Conservation (phyloP, 2,888 invertebrate genomes). For the Linnaemya tessellans region DNA sequence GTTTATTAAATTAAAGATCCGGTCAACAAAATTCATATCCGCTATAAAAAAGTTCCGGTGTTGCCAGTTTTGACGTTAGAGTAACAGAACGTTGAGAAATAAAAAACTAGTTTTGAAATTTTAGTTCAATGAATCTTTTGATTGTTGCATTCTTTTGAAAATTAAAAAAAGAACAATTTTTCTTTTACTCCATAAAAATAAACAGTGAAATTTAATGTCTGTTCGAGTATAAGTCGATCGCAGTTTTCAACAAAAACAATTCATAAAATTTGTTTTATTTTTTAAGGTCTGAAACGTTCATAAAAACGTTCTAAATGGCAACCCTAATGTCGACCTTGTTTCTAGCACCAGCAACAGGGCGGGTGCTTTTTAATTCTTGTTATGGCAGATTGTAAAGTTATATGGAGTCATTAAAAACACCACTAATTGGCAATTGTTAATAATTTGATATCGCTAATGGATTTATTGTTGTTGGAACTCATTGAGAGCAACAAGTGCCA, state of each 20-base stretch:
- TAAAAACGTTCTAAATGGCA: background rate
- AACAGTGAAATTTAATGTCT: no score
- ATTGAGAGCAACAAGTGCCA: slow-evolving; percentile 18
- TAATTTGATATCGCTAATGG: slow-evolving; percentile 7
- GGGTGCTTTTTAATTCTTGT: background rate
- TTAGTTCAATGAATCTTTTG: no score
- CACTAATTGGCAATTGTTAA: slow-evolving; percentile 22
- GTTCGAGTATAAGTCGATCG: no score
- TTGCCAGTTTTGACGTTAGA: background rate
- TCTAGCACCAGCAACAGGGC: background rate
- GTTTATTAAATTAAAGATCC: slow-evolving; percentile 70
- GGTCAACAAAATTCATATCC: slow-evolving; percentile 72
- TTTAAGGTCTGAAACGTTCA: no score
- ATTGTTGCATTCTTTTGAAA: no score
- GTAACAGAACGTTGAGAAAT: background rate
- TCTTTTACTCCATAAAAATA: no score
- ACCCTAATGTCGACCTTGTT: background rate
- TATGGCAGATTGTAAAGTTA: background rate
- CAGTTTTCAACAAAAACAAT: no score
- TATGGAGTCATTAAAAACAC: slow-evolving; percentile 2
- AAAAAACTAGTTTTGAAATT: background rate
- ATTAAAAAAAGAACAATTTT: no score
- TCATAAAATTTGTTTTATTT: no score
- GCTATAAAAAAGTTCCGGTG: slow-evolving; percentile 8
- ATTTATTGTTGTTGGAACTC: background rate